Conservation (phyloP, 1,140 invertebrate genomes). For the Plutomurus gul region DNA sequence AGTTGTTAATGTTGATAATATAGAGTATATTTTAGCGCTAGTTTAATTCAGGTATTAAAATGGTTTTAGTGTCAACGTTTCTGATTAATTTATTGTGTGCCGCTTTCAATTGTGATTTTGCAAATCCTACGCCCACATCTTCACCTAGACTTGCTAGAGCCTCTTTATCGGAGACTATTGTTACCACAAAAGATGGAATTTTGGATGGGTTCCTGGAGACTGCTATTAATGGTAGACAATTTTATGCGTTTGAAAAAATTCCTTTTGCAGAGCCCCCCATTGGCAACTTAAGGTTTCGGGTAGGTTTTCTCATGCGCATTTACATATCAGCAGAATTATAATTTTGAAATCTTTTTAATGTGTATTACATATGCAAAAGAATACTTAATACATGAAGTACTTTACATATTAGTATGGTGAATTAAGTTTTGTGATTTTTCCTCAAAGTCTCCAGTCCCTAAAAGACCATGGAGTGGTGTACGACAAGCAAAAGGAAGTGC, state of each 20-base stretch:
- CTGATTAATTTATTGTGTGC: background rate
- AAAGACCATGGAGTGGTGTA: too few relatives aligned
- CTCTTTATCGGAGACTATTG: background rate
- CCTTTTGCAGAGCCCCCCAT: background rate
- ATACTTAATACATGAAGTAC: too few relatives aligned
- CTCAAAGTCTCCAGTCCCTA: too few relatives aligned
- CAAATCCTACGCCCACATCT: background rate
- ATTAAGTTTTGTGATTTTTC: too few relatives aligned
- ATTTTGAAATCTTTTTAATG: too few relatives aligned
- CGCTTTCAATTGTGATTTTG: background rate
- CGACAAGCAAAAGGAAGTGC: too few relatives aligned
- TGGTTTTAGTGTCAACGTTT: background rate
- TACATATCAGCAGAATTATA: too few relatives aligned
- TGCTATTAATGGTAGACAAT: background rate
- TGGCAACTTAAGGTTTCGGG: background rate
- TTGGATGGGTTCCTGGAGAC: background rate
- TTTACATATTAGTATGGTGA: too few relatives aligned
- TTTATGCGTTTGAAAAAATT: background rate
- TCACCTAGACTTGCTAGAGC: background rate
- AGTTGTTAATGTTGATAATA: too few relatives aligned
- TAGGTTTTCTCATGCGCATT: too few relatives aligned
- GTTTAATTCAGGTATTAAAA: background rate
- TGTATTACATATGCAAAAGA: too few relatives aligned
- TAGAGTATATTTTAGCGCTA: too few relatives aligned
- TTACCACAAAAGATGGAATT: background rate